Evolutionary conservation across 2,113 vertebrate genomes (phyloP).

Genomic region (Psilopogon haemacephalus): DNA sequence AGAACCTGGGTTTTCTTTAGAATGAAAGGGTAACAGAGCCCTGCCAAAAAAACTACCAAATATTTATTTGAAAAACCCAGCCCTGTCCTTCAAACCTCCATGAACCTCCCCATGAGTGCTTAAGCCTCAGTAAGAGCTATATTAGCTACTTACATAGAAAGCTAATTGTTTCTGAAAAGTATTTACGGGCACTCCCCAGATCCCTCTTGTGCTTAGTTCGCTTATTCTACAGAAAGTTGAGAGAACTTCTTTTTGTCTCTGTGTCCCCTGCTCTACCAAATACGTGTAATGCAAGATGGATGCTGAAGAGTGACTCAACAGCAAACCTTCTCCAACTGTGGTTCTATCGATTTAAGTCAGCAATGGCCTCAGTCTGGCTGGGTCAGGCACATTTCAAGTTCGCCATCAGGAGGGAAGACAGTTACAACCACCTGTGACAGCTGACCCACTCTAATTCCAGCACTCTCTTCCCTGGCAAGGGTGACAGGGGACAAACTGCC

Average conservation of each 20-base stretch:
- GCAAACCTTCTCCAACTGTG: not conserved
- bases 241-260: not conserved
- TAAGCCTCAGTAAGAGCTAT: not conserved
- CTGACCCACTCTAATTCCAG: not conserved
- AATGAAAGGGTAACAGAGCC: not conserved
- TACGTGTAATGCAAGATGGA: not conserved
- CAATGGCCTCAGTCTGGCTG: not conserved
- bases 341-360: not conserved
- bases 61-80: not conserved
- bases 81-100: not conserved
- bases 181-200: not conserved
- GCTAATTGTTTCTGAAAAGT: too few species aligned
- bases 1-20: not conserved
- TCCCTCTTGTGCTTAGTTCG: not conserved
- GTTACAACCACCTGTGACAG: not conserved
- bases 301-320: not conserved
- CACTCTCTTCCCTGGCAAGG: not conserved
- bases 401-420: not conserved
- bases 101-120: rapidly evolving
- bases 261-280: not conserved
- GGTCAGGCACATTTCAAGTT: not conserved
- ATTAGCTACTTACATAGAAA: not conserved
- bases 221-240: not conserved
- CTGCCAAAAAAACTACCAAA: not conserved
- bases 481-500: not conserved